These are phyloP conservation scores for Vulpes ferrilata DNA, from an alignment of 2,113 vertebrate species.

Conservation along the genomic window DNA sequence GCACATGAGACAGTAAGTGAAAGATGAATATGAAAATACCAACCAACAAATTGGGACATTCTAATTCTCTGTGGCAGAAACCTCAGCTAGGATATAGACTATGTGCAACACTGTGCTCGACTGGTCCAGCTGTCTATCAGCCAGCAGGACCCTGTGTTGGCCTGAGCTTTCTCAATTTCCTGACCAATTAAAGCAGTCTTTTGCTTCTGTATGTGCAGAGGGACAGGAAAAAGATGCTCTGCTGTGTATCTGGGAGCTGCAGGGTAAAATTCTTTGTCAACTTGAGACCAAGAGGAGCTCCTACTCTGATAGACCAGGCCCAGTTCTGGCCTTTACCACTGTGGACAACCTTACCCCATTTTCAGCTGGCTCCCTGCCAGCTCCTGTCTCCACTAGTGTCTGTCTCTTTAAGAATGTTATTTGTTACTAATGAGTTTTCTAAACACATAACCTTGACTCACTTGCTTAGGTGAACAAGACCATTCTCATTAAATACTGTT, in stretches of 20 bases:
- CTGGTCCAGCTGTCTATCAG: background rate
- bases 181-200: background rate
- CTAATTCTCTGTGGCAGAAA: background rate
- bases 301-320: background rate
- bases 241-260: background rate
- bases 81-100: background rate
- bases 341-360: background rate
- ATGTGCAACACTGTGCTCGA: background rate
- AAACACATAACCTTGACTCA: slow-evolving; percentile 59
- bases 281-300: background rate
- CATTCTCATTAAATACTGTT: slow-evolving; percentile 59
- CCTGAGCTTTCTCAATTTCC: slow-evolving; percentile 38
- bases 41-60: background rate
- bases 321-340: background rate
- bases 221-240: slow-evolving; percentile 30
- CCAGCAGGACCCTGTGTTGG: background rate
- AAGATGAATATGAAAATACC: background rate
- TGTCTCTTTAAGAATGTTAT: slow-evolving; percentile 48
- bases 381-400: background rate
- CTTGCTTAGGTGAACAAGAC: slow-evolving; percentile 45
- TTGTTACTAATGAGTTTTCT: slow-evolving; percentile 65
- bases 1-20: background rate
- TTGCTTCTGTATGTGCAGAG: background rate
- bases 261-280: background rate
- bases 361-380: background rate